Evolutionary conservation across 2,888 invertebrate species (phyloP).

Genomic region (Pyrocoelia pectoralis): DNA sequence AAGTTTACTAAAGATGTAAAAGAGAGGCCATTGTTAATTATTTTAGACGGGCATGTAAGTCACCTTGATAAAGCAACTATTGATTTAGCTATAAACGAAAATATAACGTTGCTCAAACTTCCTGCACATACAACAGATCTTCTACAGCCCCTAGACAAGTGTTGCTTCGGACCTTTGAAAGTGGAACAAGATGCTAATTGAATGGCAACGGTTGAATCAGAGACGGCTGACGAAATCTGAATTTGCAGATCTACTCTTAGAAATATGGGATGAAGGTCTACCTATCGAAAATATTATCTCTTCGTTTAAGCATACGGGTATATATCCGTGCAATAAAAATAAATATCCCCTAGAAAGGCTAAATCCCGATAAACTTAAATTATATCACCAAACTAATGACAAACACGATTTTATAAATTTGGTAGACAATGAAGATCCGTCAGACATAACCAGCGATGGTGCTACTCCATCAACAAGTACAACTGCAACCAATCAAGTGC

Average conservation of each 20-base stretch:
- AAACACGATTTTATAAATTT: no score
- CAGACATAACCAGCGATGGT: no score
- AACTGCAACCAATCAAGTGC: no score
- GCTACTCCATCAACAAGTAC: no score
- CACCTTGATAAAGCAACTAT: neutral
- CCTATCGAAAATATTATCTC: neutral
- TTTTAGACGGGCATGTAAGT: no score
- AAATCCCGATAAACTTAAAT: no score
- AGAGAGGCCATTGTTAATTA: no score
- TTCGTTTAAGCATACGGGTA: neutral
- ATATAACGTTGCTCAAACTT: slow-evolving; percentile 14
- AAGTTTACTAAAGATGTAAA: slow-evolving; percentile 2
- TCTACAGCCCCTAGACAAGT: slow-evolving; percentile 18
- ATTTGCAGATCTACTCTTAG: slow-evolving; percentile 15
- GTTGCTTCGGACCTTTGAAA: slow-evolving; percentile 18
- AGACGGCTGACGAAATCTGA: slow-evolving; percentile 11
- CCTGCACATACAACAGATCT: slow-evolving; percentile 17
- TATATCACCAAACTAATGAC: no score
- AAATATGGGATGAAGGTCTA: slow-evolving; percentile 12
- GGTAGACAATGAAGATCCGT: no score
- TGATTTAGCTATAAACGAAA: neutral
- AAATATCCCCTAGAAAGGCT: no score
- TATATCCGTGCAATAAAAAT: no score
- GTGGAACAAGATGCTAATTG: slow-evolving; percentile 12
- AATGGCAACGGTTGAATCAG: slow-evolving; percentile 15